Evolutionary conservation across 2,797 vertebrate species (phyloP).

Genomic region (Mormyrus proboscirostris): DNA sequence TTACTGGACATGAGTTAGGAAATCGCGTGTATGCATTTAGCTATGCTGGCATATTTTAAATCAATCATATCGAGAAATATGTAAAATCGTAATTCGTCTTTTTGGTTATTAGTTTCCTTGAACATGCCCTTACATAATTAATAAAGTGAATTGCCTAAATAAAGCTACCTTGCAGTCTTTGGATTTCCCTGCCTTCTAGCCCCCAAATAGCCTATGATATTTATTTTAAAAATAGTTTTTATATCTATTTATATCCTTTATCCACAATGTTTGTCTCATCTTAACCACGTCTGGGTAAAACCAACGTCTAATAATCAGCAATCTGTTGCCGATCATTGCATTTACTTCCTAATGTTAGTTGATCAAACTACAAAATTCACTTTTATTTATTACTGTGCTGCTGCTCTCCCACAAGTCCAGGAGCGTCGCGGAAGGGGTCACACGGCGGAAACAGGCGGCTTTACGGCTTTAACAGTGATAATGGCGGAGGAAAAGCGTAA

Average conservation of each 20-base stretch:
- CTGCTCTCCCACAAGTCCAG: neutral
- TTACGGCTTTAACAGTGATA: conserved; percentile 26
- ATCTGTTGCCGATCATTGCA: neutral
- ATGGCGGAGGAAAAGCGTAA: conserved; percentile 57
- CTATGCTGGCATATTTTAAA: neutral
- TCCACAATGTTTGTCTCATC: neutral
- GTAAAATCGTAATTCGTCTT: neutral
- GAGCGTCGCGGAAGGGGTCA: neutral
- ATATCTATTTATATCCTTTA: neutral
- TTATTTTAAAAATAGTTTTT: neutral
- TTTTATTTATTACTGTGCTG: neutral
- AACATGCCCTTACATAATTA: neutral
- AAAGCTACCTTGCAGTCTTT: neutral
- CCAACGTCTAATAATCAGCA: neutral
- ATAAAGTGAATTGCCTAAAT: neutral
- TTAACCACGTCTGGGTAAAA: neutral
- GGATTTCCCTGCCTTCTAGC: neutral
- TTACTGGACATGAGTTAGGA: neutral
- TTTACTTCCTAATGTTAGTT: neutral
- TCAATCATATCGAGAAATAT: neutral
- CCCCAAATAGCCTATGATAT: neutral
- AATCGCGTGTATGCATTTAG: neutral
- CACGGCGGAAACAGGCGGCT: neutral
- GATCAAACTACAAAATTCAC: neutral
- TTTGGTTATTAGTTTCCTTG: neutral